Base-by-base conservation (phyloP, 2,113 vertebrate genomes). In the Toxotes chatareus region DNA sequence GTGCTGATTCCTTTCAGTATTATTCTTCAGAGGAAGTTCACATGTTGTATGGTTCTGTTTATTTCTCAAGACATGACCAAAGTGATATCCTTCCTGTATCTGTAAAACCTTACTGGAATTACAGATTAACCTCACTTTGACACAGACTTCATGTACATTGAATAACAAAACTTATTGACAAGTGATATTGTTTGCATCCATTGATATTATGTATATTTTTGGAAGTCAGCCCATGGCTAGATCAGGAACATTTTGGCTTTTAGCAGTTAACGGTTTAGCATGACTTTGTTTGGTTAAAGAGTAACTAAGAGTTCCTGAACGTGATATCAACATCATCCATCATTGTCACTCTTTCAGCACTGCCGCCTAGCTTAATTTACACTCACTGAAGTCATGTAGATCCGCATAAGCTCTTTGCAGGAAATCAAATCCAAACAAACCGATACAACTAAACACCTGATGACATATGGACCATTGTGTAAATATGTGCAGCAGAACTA, bases 401-500 rank as follows among this genome's bases (percentile, higher is more conserved):
- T 73, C 67, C 53, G 51, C 60, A 61, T 3, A 14, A 16, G 46
- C 83, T 67, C 57, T 57, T 14, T 63, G 67, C 72, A 83, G 90
- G 92, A 90, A 91, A 71, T 91, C 81, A 82, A 66, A 88, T 51
- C 73, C 6, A 89, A 93, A 91, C 86, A 81, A 73, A 86, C 61
- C 3, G 5, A 46, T 53, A 49, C 77, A 66, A 19, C 72, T 31
- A 82, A 86, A 91, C 82, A 81, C 80, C 83, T 19, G 76, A 63
- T 81, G 90, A 85, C 83, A 89, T 76, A 80, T 73, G 36, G 60
- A 32, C 59, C 42, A 12, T 6, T 84, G 72, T 73, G 67, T 74
- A 80, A 79, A 71, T 84, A 56, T 65, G 12, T 71, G n/a, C 49
- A 32, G 60, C 51, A 49, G 0, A 75, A 66, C 17, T 68, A 36